phyloP scores from a whole-genome alignment of 2,113 vertebrate genomes.

The Oriolus oriolus region DNA sequence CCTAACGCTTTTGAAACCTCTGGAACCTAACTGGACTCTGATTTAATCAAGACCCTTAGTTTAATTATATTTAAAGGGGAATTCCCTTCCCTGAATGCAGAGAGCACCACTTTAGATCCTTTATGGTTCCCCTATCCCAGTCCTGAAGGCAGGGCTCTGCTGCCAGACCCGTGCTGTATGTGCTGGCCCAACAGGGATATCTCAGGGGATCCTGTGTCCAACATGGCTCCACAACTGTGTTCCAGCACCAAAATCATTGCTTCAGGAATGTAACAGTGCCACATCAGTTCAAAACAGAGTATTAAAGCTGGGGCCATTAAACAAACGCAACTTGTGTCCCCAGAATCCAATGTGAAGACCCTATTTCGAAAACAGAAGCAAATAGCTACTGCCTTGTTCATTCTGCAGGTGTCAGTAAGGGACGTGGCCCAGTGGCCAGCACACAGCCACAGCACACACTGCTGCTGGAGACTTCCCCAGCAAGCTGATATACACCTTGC shows the following conservation, averaged over 20 bases:
- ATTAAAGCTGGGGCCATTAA: background rate
- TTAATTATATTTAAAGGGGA: background rate
- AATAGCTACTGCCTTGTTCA: background rate
- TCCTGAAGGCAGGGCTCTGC: background rate
- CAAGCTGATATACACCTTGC: background rate
- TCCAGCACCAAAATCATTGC: background rate
- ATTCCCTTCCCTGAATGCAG: background rate
- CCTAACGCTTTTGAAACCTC: background rate
- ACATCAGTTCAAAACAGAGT: background rate
- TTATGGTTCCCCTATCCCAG: accelerated
- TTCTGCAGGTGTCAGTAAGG: background rate
- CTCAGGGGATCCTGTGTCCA: background rate
- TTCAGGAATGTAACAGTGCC: background rate
- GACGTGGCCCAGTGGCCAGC: background rate
- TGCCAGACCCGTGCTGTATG: accelerated
- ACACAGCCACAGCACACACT: background rate
- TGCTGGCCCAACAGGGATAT: background rate
- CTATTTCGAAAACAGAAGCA: background rate
- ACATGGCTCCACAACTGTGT: accelerated
- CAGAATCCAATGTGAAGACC: background rate
- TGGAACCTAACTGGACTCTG: background rate
- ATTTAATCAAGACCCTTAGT: background rate
- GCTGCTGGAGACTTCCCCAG: background rate
- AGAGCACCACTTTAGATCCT: background rate
- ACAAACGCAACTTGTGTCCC: background rate